Conservation (phyloP, 2,888 invertebrate species). For the Cheilosia scutellata region DNA sequence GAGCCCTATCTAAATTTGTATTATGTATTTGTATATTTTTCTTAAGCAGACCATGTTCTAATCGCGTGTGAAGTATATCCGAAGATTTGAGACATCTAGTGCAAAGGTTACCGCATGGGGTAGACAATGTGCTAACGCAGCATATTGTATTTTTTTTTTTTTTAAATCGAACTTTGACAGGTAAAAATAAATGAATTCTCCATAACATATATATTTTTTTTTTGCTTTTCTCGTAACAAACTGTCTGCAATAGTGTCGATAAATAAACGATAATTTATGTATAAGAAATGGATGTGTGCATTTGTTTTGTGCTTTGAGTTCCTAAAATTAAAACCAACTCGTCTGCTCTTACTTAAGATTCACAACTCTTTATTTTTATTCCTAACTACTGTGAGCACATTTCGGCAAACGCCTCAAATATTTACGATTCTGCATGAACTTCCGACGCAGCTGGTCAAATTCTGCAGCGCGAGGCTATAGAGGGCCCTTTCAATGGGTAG, state of each 20-base stretch:
- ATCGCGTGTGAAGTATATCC: conserved; percentile 40
- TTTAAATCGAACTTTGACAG: conserved; percentile 35
- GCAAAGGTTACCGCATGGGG: conserved; percentile 28
- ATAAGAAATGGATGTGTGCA: not conserved
- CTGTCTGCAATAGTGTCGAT: conserved; percentile 64
- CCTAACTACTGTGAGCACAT: not conserved
- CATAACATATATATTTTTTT: conserved; percentile 23
- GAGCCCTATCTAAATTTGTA: conserved; percentile 42
- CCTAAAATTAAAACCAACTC: not conserved
- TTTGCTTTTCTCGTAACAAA: conserved; percentile 30
- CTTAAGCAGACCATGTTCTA: conserved; percentile 46
- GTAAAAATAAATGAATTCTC: conserved; percentile 50
- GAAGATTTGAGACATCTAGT: conserved; percentile 34
- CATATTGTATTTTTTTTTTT: conserved; percentile 44
- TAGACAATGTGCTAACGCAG: conserved; percentile 35
- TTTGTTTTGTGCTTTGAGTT: not conserved
- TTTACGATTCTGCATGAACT: conserved; percentile 78
- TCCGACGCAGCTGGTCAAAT: conserved; percentile 81
- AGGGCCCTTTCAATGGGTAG: conserved; percentile 85
- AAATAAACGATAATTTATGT: conserved; percentile 25
- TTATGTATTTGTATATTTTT: conserved; percentile 62
- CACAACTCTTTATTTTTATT: conserved; percentile 30
- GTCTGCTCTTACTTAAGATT: not conserved
- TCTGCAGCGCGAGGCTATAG: conserved; percentile 83
- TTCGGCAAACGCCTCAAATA: conserved; percentile 32